Evolutionary conservation across 2,888 invertebrate species (phyloP).

Genomic region (Agriopis marginaria): DNA sequence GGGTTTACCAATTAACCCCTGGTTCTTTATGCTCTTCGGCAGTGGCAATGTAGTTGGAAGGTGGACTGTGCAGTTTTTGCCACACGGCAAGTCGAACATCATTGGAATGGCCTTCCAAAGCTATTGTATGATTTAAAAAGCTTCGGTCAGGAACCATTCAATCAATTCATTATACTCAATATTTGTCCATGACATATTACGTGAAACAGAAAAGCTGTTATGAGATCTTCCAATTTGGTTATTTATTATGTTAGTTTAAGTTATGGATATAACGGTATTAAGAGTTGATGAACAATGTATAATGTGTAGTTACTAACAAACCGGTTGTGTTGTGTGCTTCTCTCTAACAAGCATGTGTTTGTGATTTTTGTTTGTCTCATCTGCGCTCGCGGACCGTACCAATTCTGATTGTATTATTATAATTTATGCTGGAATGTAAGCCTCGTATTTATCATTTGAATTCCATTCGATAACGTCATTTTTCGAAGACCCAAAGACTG

Average conservation of each 20-base stretch:
- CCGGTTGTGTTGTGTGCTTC: slow-evolving; percentile 85
- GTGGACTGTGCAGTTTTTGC: too few species aligned
- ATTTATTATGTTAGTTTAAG: slow-evolving; percentile 77
- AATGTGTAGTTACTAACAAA: slow-evolving; percentile 81
- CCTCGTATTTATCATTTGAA: slow-evolving; percentile 61
- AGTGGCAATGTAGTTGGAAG: too few species aligned
- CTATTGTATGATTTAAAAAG: too few species aligned
- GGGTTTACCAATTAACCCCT: too few species aligned
- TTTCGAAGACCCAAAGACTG: slow-evolving; percentile 73
- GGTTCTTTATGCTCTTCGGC: too few species aligned
- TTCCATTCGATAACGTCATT: slow-evolving; percentile 64
- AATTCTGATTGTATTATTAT: slow-evolving; percentile 70
- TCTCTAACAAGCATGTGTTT: slow-evolving; percentile 85
- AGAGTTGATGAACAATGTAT: slow-evolving; percentile 80
- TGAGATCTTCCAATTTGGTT: slow-evolving; percentile 80
- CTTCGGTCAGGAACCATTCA: slow-evolving; percentile 8
- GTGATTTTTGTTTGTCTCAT: slow-evolving; percentile 64
- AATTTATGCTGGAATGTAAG: slow-evolving; percentile 84
- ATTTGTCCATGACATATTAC: slow-evolving; percentile 39
- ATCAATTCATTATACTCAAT: slow-evolving; percentile 29
- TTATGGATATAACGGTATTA: slow-evolving; percentile 71
- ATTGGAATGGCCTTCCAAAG: too few species aligned
- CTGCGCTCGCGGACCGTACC: slow-evolving; percentile 58
- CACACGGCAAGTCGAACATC: too few species aligned
- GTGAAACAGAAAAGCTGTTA: slow-evolving; percentile 56